phyloP scores from a whole-genome alignment of 2,113 vertebrate genomes.

The Oreotrochilus melanogaster region DNA sequence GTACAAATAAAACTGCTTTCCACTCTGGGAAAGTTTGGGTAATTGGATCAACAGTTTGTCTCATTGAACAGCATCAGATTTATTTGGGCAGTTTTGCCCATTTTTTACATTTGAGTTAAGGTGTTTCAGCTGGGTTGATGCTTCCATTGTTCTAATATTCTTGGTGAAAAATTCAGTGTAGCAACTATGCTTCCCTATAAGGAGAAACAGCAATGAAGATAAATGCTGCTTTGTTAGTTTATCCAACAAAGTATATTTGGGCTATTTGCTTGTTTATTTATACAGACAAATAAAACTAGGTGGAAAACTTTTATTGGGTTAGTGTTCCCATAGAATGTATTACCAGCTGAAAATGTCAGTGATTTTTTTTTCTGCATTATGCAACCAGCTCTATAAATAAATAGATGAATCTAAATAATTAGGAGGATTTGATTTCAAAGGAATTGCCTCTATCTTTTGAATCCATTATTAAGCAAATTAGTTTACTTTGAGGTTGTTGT shows the following conservation, averaged over 20 bases:
- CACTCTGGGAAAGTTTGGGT: neutral
- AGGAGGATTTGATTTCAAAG: constrained; percentile 26
- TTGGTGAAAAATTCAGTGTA: neutral
- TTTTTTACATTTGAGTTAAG: neutral
- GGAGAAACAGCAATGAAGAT: neutral
- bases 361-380: neutral
- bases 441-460: neutral
- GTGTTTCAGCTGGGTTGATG: neutral
- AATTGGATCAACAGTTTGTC: neutral
- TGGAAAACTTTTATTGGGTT: constrained; percentile 23
- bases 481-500: constrained; percentile 16
- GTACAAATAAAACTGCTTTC: neutral
- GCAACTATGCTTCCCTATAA: neutral
- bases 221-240: neutral
- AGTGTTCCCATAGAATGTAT: constrained; percentile 20
- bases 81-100: neutral
- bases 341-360: neutral
- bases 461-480: constrained; percentile 31
- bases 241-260: neutral
- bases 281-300: constrained; percentile 1
- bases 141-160: neutral
- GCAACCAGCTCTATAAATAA: constrained; percentile 38
- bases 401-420: constrained; percentile 12
- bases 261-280: constrained; percentile 1
- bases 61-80: neutral